These are phyloP conservation scores for Petroica traversi DNA, from an alignment of 2,113 vertebrate genomes.

Conservation along the genomic window DNA sequence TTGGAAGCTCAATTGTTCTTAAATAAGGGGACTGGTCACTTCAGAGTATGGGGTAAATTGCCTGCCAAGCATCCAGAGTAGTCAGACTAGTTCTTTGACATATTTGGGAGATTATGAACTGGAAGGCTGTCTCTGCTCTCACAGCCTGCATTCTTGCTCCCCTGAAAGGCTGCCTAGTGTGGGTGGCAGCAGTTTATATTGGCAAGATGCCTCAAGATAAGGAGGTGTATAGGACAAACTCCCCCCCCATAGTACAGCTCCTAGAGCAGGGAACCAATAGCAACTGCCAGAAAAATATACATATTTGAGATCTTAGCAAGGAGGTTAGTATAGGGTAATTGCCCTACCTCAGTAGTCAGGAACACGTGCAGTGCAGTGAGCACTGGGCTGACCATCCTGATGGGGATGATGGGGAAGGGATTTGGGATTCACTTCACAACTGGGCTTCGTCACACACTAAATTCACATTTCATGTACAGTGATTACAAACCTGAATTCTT, in stretches of 20 bases:
- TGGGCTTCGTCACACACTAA: not conserved
- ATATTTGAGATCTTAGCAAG: not conserved
- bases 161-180: slow-evolving; percentile 13
- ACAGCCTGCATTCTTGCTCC: slow-evolving; percentile 2
- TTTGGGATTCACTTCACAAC: not conserved
- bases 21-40: not conserved
- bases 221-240: not conserved
- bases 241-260: not conserved
- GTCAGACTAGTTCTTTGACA: slow-evolving; percentile 38
- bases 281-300: not conserved
- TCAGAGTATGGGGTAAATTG: not conserved
- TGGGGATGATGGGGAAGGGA: not conserved
- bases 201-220: slow-evolving; percentile 51
- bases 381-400: not conserved
- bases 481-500: not conserved
- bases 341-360: not conserved
- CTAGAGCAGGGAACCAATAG: not conserved
- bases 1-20: not conserved
- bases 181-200: slow-evolving; percentile 44
- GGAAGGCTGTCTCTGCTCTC: not conserved
- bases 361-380: fast-evolving
- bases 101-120: slow-evolving; percentile 35
- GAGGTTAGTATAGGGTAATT: not conserved
- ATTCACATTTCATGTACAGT: not conserved
- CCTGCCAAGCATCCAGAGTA: not conserved